A percentile compares a stretch with the other conserved stretches of the same genome.
phyloP scores from a whole-genome alignment of 2,113 vertebrate species.

The Xenus cinereus region DNA sequence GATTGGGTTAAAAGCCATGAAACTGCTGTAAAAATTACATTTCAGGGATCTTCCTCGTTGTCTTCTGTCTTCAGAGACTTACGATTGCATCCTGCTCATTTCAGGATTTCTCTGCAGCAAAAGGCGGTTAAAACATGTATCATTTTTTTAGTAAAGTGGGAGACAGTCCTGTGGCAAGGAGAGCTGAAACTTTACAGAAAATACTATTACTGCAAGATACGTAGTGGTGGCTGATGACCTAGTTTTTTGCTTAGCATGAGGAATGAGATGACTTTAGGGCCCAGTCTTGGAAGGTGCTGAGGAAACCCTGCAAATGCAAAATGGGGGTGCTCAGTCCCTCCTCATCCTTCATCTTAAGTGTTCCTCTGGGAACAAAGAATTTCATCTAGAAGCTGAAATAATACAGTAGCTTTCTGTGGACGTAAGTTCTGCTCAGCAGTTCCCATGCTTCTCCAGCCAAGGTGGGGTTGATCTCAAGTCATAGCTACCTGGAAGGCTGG shows the following conservation, averaged over 20 bases:
- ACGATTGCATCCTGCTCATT: not conserved
- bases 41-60: conserved; percentile 26
- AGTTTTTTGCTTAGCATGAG: not conserved
- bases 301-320: not conserved
- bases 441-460: not conserved
- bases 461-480: not conserved
- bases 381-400: not conserved
- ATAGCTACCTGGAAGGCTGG: not conserved
- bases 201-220: not conserved
- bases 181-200: not conserved
- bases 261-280: not conserved
- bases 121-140: not conserved
- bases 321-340: not conserved
- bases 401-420: not conserved
- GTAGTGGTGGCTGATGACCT: not conserved
- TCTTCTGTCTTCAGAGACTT: not conserved
- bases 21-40: conserved; percentile 45
- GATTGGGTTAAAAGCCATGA: conserved; percentile 38
- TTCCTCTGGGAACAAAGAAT: not conserved
- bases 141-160: not conserved
- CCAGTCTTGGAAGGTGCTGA: not conserved
- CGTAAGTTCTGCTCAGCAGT: not conserved
- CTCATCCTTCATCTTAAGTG: not conserved
- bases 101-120: not conserved
- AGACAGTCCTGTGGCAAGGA: not conserved